phyloP scores from a whole-genome alignment of 2,888 invertebrate genomes.

The Cistogaster globosa region DNA sequence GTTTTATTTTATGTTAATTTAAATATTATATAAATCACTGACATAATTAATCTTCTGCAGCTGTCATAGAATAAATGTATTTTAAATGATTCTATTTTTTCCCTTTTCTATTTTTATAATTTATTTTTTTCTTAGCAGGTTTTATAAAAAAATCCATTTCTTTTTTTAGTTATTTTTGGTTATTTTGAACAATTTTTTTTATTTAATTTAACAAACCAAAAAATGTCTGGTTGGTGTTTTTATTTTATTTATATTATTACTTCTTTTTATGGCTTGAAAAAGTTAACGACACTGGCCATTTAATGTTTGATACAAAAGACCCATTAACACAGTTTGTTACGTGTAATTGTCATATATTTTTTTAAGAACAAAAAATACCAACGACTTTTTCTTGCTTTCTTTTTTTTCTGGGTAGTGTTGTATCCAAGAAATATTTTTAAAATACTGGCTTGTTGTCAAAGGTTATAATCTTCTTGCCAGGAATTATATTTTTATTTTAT shows the following conservation, averaged over 20 bases:
- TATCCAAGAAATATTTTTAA: background rate
- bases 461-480: constrained; percentile 9
- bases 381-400: background rate
- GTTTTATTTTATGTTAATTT: no score
- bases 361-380: background rate
- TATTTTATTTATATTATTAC: constrained; percentile 4
- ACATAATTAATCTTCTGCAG: no score
- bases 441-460: no score
- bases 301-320: constrained; percentile 61
- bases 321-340: constrained; percentile 65
- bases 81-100: no score
- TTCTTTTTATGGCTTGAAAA: constrained; percentile 53
- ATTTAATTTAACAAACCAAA: constrained; percentile 17
- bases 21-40: no score
- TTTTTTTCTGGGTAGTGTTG: background rate
- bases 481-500: background rate
- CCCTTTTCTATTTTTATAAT: no score
- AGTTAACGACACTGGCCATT: constrained; percentile 69
- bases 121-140: no score
- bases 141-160: no score
- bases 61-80: no score
- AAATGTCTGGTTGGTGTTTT: constrained; percentile 14
- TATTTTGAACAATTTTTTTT: constrained; percentile 12
- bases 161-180: background rate
- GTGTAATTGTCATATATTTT: constrained; percentile 28